These are phyloP conservation scores for Rhynchotus rufescens DNA, from an alignment of 2,797 vertebrate species.

Conservation along the genomic window DNA sequence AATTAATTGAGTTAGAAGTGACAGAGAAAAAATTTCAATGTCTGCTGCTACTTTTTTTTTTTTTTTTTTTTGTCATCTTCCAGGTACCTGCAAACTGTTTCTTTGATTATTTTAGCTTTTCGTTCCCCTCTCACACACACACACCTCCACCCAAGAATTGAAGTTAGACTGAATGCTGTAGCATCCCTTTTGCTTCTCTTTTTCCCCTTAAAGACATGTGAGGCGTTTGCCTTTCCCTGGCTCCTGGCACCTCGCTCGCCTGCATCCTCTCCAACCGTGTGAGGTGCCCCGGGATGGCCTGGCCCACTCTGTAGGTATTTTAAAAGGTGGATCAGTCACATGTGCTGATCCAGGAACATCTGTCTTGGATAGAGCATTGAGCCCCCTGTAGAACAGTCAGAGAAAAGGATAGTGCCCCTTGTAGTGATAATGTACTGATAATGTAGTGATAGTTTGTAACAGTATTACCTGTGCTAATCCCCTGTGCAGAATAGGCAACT, in stretches of 20 bases:
- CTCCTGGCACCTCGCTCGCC: background rate
- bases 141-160: background rate
- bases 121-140: too few relatives aligned
- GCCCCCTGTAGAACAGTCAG: background rate
- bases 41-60: background rate
- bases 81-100: background rate
- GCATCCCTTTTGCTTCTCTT: background rate
- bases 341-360: background rate
- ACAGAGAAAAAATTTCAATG: background rate
- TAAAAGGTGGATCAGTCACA: background rate
- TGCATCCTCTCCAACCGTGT: background rate
- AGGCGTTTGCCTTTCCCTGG: background rate
- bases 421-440: background rate
- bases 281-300: background rate
- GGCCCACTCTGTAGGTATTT: background rate
- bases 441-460: background rate
- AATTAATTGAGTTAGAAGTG: background rate
- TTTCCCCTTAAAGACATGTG: background rate
- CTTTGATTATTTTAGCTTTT: background rate
- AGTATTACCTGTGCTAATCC: background rate
- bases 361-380: background rate
- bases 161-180: background rate
- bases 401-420: background rate
- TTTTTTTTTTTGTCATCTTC: background rate
- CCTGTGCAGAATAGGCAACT: background rate